Evolutionary conservation across 2,888 invertebrate species (phyloP), one percentile per base, ranked within the genome.

Genomic region (Crepidodera aurea): DNA sequence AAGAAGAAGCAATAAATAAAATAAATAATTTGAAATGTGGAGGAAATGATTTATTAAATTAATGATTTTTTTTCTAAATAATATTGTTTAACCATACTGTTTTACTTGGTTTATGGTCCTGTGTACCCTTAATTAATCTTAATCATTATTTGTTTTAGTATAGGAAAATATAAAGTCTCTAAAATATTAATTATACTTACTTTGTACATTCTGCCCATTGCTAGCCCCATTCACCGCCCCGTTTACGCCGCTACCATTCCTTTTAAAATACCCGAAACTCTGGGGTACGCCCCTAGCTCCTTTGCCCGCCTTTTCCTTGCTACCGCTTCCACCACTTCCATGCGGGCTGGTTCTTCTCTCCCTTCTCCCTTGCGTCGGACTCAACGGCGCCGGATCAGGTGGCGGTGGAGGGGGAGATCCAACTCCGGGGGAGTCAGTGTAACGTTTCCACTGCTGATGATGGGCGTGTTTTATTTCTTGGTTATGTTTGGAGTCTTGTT

Each of bases 241-340:
- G 42, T 72, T 74, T 13, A 67, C 66, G 7, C 72, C 69, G 25
- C 69, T 72, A 40, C 83, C 83, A 69, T 84, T 83, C 72, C 92
- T 86, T 77, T 93, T 93, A 44, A 92, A 90, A 78, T 93, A 93
- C 53, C 93, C 93, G 75, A 93, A 93, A 79, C 89, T 92, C 72
- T 92, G 92, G 6, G 93, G 92, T 10, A 91, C 91, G 10, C 88
- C 88, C 65, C 85, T 78, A 50, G 84, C 85, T 79, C 92, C 93
- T 40, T 72, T 70, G 73, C 89, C 86, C 13, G 37, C 40, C 62
- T 85, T 85, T 2, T 86, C 85, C 63, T 84, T 84, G 50, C 61
- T 51, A 51, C 71, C 65, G 25, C 46, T 84, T 15, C 54, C 54
- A 39, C 69, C 54, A 32, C 58, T 58, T 1, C 73, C 72, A 60